Percentiles rank a stretch among this genome's conserved stretches.
These are phyloP conservation scores for Reticulitermes speratus DNA, from an alignment of 1,140 invertebrate species.

Conservation along the genomic window DNA sequence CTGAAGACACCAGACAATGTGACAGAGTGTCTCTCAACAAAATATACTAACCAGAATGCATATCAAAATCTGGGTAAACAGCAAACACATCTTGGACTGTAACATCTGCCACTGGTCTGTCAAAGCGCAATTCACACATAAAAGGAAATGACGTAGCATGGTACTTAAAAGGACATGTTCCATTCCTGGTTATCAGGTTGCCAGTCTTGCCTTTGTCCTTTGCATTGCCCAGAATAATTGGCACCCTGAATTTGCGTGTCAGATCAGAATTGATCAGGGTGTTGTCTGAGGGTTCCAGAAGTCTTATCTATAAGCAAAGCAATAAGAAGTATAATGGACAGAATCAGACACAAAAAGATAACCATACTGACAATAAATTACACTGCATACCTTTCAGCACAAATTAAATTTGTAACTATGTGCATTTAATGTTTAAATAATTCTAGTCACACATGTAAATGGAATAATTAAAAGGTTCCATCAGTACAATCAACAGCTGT, in stretches of 20 bases:
- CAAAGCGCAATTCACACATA: constrained; percentile 49
- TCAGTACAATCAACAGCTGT: too few species aligned
- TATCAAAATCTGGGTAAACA: constrained; percentile 50
- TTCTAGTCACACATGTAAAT: too few species aligned
- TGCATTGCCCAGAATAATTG: constrained; percentile 47
- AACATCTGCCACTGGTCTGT: constrained; percentile 39
- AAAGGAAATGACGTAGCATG: constrained; percentile 47
- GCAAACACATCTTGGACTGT: constrained; percentile 49
- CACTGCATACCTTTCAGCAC: too few species aligned
- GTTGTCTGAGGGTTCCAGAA: constrained; percentile 31
- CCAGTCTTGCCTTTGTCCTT: constrained; percentile 49
- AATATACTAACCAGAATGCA: constrained; percentile 46
- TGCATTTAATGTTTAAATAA: too few species aligned
- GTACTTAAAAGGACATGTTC: constrained; percentile 41
- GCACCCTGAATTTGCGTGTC: constrained; percentile 47
- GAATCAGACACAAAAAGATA: too few species aligned
- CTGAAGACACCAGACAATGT: too few species aligned
- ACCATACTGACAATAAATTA: too few species aligned
- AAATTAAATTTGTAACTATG: too few species aligned
- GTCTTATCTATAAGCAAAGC: not conserved
- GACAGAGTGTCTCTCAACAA: too few species aligned
- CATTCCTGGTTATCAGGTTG: constrained; percentile 46
- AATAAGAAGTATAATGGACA: too few species aligned
- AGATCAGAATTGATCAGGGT: constrained; percentile 41
- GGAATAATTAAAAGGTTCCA: too few species aligned